Base-by-base conservation (phyloP, 1,140 invertebrate genomes). In the Panagrolaimus sp. region DNA sequence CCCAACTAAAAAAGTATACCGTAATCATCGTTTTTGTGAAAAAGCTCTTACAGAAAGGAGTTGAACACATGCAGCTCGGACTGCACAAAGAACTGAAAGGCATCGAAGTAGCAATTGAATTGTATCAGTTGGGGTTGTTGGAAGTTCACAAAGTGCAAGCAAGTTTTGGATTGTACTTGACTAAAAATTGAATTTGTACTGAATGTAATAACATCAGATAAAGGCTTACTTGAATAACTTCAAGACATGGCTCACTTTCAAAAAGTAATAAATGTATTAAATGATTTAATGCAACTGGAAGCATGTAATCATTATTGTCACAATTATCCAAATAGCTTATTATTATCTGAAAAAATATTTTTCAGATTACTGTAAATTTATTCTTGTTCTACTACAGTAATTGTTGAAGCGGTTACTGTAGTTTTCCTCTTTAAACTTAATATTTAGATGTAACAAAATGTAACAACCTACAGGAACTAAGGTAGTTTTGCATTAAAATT, bases 251-350 rank as follows among this genome's bases (percentile, higher is more conserved):
- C 8, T 58, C 52, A 26, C 21, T 26, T 58, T 58, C 52, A 21
- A 58, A 58, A 4, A 58, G 28, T n/a, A 58, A 26, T n/a, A 58
- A 28, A 14, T 58, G 52, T 12, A 58, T 58, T 8, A 58, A 21
- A 12, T 58, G 52, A 17, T 58, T 58, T 58, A 58, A 28, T 12
- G 52, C 52, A 12, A 58, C 52, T 58, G 52, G 52, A 12, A 58
- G 52, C n/a, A 58, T 21, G 52, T 28, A 58, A 28, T 58, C 52
- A 28, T 58, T 58, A n/a, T 26, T 28, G 17, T 58, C 52, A 58
- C 52, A 58, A 21, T 58, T 28, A 58, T 58, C 52, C 21, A 58
- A 28, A 28, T 58, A 58, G 52, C 28, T 58, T 12, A 58, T 58
- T 21, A 58, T 58, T n/a, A 58, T 58, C 52, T 58, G 8, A 3